These are phyloP conservation scores for Trogon melanurus DNA, from an alignment of 2,113 vertebrate species.

Conservation along the genomic window DNA sequence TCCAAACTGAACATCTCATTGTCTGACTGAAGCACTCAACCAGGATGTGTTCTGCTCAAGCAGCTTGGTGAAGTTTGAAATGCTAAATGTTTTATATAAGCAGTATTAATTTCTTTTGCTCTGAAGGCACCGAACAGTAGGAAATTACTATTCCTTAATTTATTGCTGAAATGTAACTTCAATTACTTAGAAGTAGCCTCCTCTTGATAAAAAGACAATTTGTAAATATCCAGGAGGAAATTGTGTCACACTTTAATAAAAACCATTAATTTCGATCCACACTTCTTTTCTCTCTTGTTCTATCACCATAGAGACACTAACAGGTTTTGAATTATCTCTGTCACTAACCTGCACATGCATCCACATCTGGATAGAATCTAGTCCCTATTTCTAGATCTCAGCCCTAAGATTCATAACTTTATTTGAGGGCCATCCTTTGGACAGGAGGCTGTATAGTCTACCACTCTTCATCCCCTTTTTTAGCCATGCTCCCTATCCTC, in stretches of 20 bases:
- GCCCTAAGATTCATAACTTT: not conserved
- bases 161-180: not conserved
- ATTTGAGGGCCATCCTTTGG: not conserved
- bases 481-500: not conserved
- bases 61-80: constrained; percentile 1
- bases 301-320: not conserved
- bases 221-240: constrained; percentile 7
- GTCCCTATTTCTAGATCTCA: not conserved
- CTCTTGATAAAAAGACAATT: not conserved
- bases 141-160: constrained; percentile 29
- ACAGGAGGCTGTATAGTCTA: not conserved
- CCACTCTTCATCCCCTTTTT: not conserved
- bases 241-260: constrained; percentile 2
- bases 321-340: not conserved
- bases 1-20: not conserved
- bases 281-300: not conserved
- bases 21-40: constrained; percentile 33
- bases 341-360: not conserved
- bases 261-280: not conserved
- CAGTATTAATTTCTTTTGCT: not conserved
- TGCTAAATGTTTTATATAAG: constrained; percentile 2
- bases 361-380: not conserved
- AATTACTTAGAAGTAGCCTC: not conserved
- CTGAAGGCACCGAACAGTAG: constrained; percentile 1
- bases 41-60: not conserved